A percentile compares a stretch with the other conserved stretches of the same genome.
phyloP scores from a whole-genome alignment of 2,797 vertebrate species.

The Rhinatrema bivittatum region DNA sequence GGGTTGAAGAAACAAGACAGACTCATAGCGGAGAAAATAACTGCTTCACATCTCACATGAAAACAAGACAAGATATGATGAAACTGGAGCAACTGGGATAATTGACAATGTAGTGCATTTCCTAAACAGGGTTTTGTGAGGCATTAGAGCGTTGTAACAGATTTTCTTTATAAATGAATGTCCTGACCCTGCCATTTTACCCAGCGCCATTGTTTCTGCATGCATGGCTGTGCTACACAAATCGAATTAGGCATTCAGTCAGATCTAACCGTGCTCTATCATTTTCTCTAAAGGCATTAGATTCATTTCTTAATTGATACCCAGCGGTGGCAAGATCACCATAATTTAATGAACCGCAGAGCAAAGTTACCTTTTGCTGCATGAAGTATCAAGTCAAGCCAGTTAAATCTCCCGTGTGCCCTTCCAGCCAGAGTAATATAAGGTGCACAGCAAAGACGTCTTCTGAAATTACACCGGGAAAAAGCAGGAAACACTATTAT shows the following conservation, averaged over 20 bases:
- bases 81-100: too few relatives aligned
- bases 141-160: too few relatives aligned
- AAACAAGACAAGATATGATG: too few relatives aligned
- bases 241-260: slow-evolving; percentile 23
- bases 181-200: background rate
- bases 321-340: slow-evolving; percentile 29
- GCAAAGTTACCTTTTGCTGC: slow-evolving; percentile 22
- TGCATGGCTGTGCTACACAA: slow-evolving; percentile 8
- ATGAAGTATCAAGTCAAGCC: slow-evolving; percentile 15
- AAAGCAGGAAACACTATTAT: too few relatives aligned
- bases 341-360: slow-evolving; percentile 18
- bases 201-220: background rate
- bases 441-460: slow-evolving; percentile 19
- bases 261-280: slow-evolving; percentile 27
- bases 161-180: too few relatives aligned
- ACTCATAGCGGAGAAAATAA: too few relatives aligned
- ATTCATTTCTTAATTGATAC: slow-evolving; percentile 31
- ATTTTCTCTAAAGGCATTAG: slow-evolving; percentile 20
- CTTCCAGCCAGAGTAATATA: slow-evolving; percentile 13
- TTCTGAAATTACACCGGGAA: slow-evolving; percentile 40
- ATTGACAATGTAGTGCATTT: too few relatives aligned
- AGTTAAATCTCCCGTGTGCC: slow-evolving; percentile 23
- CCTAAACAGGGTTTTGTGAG: too few relatives aligned
- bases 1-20: too few relatives aligned
- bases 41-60: too few relatives aligned